Conservation (phyloP, 2,113 vertebrate genomes). For the Oncorhynchus kisutch region DNA sequence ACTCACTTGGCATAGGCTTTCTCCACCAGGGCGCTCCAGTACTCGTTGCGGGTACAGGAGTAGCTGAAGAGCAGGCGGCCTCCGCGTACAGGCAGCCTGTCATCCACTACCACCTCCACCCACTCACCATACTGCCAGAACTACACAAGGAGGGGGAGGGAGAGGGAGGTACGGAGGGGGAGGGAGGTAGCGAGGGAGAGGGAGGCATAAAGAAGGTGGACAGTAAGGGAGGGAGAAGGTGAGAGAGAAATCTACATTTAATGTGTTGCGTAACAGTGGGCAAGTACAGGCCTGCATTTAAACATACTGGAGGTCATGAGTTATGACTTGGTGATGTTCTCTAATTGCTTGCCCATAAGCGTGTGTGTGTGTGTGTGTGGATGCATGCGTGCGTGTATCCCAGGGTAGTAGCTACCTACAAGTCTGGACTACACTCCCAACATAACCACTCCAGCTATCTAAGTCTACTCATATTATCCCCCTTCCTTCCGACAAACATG, state of each 20-base stretch:
- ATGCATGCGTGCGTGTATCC: too few relatives aligned
- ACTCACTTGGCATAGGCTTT: slow-evolving; percentile 83
- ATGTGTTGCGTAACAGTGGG: not conserved
- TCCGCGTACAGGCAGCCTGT: slow-evolving; percentile 74
- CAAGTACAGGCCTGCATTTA: slow-evolving; percentile 7
- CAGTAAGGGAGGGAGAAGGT: not conserved
- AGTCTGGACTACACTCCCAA: slow-evolving; percentile 2
- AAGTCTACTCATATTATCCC: not conserved
- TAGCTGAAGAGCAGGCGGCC: slow-evolving; percentile 79
- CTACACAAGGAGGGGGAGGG: slow-evolving; percentile 43
- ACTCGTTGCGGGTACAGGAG: slow-evolving; percentile 75
- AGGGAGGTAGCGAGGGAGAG: slow-evolving; percentile 6
- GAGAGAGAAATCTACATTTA: too few relatives aligned
- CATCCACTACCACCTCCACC: slow-evolving; percentile 83
- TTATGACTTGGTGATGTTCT: too few relatives aligned
- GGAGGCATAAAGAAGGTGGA: slow-evolving; percentile 26
- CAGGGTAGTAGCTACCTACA: not conserved
- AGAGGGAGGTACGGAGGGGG: not conserved
- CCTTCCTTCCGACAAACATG: not conserved
- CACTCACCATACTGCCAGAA: slow-evolving; percentile 86
- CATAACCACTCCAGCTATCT: not conserved
- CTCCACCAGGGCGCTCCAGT: slow-evolving; percentile 83
- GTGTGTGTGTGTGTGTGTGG: too few relatives aligned
- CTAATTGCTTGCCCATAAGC: too few relatives aligned
- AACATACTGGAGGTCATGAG: too few relatives aligned